Percentiles rank a stretch among this genome's conserved stretches.
Evolutionary conservation across 2,113 vertebrate genomes (phyloP).

Genomic region (Calyptommatus sinebrachiatus): DNA sequence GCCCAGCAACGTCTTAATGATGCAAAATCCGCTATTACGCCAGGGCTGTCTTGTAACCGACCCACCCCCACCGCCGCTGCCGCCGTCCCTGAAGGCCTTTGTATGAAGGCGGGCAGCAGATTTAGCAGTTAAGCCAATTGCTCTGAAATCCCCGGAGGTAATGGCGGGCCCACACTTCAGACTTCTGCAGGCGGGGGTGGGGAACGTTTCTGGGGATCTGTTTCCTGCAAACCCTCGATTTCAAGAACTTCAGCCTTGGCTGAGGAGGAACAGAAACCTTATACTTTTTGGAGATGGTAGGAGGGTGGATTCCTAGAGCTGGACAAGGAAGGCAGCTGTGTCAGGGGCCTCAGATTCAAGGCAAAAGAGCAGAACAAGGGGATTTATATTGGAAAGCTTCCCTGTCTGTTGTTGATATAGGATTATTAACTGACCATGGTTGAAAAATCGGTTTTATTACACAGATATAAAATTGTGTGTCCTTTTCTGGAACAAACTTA

Average conservation of each 20-base stretch:
- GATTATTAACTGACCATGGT: not conserved
- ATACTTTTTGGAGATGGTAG: not conserved
- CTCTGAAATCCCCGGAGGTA: constrained; percentile 53
- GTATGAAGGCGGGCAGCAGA: constrained; percentile 60
- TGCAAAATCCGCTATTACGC: constrained; percentile 53
- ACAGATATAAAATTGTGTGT: not conserved
- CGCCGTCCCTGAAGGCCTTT: constrained; percentile 39
- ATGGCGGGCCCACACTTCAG: constrained; percentile 29
- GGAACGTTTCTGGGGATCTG: constrained; percentile 20
- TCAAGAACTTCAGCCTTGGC: constrained; percentile 40
- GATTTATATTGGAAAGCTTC: not conserved
- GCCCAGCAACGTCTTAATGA: constrained; percentile 35
- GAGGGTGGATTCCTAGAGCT: constrained; percentile 17
- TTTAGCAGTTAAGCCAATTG: constrained; percentile 65
- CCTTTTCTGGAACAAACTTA: not conserved
- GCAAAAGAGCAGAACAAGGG: not conserved
- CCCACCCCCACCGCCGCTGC: not conserved
- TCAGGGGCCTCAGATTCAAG: constrained; percentile 26
- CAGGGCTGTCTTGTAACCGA: constrained; percentile 37
- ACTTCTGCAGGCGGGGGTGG: not conserved
- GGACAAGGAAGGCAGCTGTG: constrained; percentile 20
- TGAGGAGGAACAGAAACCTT: not conserved
- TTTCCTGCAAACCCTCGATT: constrained; percentile 44
- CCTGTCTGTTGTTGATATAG: not conserved
- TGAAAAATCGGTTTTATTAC: not conserved